Conservation (phyloP, 2,888 invertebrate species). For the Clistopyga incitator region DNA sequence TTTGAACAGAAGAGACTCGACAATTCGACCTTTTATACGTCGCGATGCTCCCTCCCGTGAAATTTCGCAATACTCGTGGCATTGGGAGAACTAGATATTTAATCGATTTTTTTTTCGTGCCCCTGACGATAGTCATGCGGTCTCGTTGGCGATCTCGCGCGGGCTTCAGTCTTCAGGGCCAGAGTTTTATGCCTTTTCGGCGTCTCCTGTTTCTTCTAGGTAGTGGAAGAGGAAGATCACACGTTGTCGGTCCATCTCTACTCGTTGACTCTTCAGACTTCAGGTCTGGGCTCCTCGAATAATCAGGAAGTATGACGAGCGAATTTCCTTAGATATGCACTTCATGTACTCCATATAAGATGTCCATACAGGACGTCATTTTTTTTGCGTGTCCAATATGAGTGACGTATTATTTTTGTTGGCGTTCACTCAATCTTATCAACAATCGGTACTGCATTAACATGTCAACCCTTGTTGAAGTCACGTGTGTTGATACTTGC, state of each 20-base stretch:
- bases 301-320: conserved; percentile 11
- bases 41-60: conserved; percentile 75
- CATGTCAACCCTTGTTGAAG: no score
- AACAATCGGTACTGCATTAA: no score
- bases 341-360: conserved; percentile 4
- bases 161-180: conserved; percentile 21
- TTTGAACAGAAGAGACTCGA: conserved; percentile 74
- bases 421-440: neutral
- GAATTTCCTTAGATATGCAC: conserved; percentile 1
- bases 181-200: conserved; percentile 35
- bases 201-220: neutral
- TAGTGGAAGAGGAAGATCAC: neutral
- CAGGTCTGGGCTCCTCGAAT: neutral
- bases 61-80: conserved; percentile 81
- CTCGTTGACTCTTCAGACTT: neutral
- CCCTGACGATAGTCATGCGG: conserved; percentile 43
- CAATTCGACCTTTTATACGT: conserved; percentile 83
- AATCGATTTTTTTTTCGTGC: conserved; percentile 72
- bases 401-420: neutral
- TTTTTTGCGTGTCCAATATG: neutral
- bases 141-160: conserved; percentile 69
- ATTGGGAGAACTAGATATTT: conserved; percentile 83
- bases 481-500: no score
- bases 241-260: neutral
- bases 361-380: no score